A percentile compares a stretch with the other conserved stretches of the same genome.
Evolutionary conservation across 2,113 vertebrate genomes (phyloP).

Genomic region (Pseudopodoces humilis): DNA sequence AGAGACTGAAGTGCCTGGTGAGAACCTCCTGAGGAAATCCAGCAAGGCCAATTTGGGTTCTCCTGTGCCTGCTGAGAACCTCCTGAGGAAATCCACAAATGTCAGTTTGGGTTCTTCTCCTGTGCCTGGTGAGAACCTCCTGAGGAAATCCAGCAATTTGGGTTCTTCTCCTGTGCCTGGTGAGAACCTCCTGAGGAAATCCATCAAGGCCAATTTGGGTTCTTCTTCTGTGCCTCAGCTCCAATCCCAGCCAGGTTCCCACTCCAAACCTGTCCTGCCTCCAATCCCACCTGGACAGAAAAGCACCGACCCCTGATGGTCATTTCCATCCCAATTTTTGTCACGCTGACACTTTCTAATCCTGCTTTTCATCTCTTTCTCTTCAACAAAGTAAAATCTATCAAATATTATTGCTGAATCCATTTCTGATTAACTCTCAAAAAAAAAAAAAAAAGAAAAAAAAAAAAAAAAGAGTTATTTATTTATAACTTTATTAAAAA

Average conservation of each 20-base stretch:
- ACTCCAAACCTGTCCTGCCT: constrained; percentile 79
- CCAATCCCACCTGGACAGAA: constrained; percentile 80
- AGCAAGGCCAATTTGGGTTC: background rate
- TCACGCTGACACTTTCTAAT: rapidly evolving
- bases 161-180: background rate
- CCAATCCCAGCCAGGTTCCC: constrained; percentile 65
- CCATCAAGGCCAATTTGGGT: background rate
- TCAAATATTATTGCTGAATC: background rate
- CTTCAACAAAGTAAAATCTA: background rate
- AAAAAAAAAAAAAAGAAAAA: no score
- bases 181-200: background rate
- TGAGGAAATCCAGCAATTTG: background rate
- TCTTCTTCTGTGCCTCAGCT: background rate
- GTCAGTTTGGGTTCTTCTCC: background rate
- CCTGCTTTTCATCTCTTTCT: background rate
- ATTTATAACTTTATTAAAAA: constrained; percentile 57
- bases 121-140: background rate
- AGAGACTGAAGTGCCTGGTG: background rate
- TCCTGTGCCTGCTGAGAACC: background rate
- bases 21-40: background rate
- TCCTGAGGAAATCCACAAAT: background rate
- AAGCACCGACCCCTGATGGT: background rate
- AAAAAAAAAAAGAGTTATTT: background rate
- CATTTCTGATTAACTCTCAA: background rate
- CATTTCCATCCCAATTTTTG: background rate